Conservation (phyloP, 1,140 invertebrate species). For the Aphidius ervi region DNA sequence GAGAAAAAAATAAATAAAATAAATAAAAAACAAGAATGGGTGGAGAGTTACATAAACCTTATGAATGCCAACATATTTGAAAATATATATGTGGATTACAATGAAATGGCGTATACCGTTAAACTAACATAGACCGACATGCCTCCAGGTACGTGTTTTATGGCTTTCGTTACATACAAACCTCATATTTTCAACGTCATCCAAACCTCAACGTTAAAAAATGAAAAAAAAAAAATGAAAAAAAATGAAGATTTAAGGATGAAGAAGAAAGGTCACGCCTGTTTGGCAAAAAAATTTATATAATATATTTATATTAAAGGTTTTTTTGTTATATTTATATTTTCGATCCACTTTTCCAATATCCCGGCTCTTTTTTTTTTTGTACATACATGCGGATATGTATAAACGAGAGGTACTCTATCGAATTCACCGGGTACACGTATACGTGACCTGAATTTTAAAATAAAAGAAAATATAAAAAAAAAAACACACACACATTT, state of each 20-base stretch:
- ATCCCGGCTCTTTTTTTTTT: conserved; percentile 4
- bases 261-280: conserved; percentile 2
- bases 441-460: conserved; percentile 19
- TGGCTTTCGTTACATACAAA: conserved; percentile 9
- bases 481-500: conserved; percentile 2
- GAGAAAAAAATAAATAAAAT: too few species aligned
- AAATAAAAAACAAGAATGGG: too few species aligned
- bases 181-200: conserved; percentile 17
- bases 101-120: neutral
- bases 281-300: too few species aligned
- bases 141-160: conserved; percentile 15
- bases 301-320: neutral
- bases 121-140: neutral
- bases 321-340: conserved; percentile 10
- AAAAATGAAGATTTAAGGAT: conserved; percentile 14
- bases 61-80: neutral
- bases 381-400: conserved; percentile 10
- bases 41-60: too few species aligned
- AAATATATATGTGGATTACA: neutral
- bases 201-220: too few species aligned
- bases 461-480: conserved; percentile 3
- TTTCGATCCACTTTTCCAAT: neutral
- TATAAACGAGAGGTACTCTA: conserved; percentile 13
- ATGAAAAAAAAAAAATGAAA: too few species aligned
- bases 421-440: conserved; percentile 21